Base-by-base conservation (phyloP, 2,113 vertebrate species). In the Proterorhinus semilunaris region DNA sequence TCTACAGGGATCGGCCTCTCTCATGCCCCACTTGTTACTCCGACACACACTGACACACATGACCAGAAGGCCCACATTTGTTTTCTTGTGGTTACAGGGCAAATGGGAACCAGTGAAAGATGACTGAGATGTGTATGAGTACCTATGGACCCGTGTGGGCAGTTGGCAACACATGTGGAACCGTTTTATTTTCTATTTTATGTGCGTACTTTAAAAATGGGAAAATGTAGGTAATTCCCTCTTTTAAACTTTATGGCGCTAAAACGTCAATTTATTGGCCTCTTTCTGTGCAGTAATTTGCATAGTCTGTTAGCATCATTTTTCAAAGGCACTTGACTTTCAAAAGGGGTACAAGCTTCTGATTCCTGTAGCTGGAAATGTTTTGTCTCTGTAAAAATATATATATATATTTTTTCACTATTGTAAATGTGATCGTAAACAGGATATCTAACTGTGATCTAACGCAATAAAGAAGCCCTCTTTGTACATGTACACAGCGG, bases 1-100 rank as follows among this genome's bases (percentile, higher is more conserved):
- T 78, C 63, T 74, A 55, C 58, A 78, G 75, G 55, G 78, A 83
- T 83, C 81, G 79, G 79, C 71, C 79, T 83, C 86, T 87, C 84
- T 88, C 84, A 87, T 44, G 86, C 88, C 83, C 85, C 87, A 90
- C 86, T 90, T 87, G 83, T 75, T 86, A 68, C 71, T 71, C 65
- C 75, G 79, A 83, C 70, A 78, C 79, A 85, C 86, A 84, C 55
- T 15, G 75, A 83, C 74, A 86, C 80, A 86, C 74, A 79, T 79
- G 84, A 78, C 83, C 81, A 78, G 72, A 46, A 87, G 81, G 71
- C 81, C 78, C 79, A 82, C 86, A 90, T 89, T 90, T 90, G 80
- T 86, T 88, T 90, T 87, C 87, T 86, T 80, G 83, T 91, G 87
- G 86, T 88, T 89, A 85, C 81, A 71, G 82, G 85, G 86, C 83